Percentiles rank a stretch among this genome's conserved stretches.
Conservation (phyloP, 2,888 invertebrate genomes). For the Pammene fasciana region DNA sequence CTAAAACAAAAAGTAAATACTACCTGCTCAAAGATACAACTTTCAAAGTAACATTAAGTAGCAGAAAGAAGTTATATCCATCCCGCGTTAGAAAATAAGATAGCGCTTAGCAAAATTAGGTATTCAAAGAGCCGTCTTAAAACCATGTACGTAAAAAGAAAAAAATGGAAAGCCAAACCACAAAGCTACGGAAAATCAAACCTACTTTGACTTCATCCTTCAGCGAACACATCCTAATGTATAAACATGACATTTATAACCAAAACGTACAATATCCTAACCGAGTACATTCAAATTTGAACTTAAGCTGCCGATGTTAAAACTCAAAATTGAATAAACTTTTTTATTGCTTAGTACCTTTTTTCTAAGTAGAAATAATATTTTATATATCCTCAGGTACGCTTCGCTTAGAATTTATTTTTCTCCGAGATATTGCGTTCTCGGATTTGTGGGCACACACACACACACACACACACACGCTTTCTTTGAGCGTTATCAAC, state of each 20-base stretch:
- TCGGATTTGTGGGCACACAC: slow-evolving; percentile 59
- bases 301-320: not conserved
- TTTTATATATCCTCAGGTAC: slow-evolving; percentile 57
- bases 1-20: not conserved
- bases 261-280: not conserved
- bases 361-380: not conserved
- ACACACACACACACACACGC: slow-evolving; percentile 40
- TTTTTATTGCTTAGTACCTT: not conserved
- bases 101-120: slow-evolving; percentile 18
- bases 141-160: slow-evolving; percentile 19
- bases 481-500: slow-evolving; percentile 36
- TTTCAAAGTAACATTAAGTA: slow-evolving; percentile 4
- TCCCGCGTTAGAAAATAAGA: slow-evolving; percentile 10
- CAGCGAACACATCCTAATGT: slow-evolving; percentile 49
- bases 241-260: slow-evolving; percentile 13
- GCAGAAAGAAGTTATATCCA: not conserved
- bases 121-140: slow-evolving; percentile 26
- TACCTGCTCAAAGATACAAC: not conserved
- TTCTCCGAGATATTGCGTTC: slow-evolving; percentile 66
- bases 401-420: slow-evolving; percentile 64
- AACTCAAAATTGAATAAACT: not conserved
- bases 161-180: slow-evolving; percentile 26
- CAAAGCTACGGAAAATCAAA: slow-evolving; percentile 40
- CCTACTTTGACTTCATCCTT: slow-evolving; percentile 40
- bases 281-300: not conserved